A percentile compares a stretch with the other conserved stretches of the same genome.
phyloP scores from a whole-genome alignment of 2,888 invertebrate genomes.

The Cheilosia pagana region DNA sequence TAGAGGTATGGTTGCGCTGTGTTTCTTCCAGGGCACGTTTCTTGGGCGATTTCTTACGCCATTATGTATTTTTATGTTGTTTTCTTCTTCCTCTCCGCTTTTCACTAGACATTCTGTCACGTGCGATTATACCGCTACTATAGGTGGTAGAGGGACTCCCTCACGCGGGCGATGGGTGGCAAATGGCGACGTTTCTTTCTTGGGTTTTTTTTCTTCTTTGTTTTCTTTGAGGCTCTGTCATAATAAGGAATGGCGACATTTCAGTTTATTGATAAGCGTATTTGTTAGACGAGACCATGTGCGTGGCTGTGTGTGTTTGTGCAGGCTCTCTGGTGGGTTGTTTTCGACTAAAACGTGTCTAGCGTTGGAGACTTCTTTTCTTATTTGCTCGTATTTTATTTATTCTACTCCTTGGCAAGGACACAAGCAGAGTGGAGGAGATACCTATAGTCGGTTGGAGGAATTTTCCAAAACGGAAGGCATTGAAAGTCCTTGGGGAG shows the following conservation, averaged over 20 bases:
- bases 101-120: conserved; percentile 71
- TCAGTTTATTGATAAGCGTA: conserved; percentile 75
- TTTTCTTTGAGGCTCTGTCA: conserved; percentile 58
- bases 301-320: conserved; percentile 1
- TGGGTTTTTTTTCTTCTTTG: not conserved
- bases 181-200: conserved; percentile 32
- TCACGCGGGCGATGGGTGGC: conserved; percentile 10
- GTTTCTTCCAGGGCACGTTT: conserved; percentile 59
- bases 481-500: conserved; percentile 50
- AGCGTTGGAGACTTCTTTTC: conserved; percentile 23
- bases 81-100: conserved; percentile 62
- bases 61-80: conserved; percentile 73
- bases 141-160: conserved; percentile 21
- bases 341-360: conserved; percentile 69
- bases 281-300: conserved; percentile 38
- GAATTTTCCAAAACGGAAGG: conserved; percentile 66
- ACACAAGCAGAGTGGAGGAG: conserved; percentile 30
- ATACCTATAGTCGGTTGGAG: conserved; percentile 48
- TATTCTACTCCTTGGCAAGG: conserved; percentile 45
- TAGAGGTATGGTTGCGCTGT: conserved; percentile 7
- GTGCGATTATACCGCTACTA: conserved; percentile 69
- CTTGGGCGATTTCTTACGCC: conserved; percentile 74
- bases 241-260: conserved; percentile 74
- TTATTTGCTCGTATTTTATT: conserved; percentile 16
- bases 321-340: conserved; percentile 21